phyloP scores from a whole-genome alignment of 2,113 vertebrate genomes.

The Gulo gulo region DNA sequence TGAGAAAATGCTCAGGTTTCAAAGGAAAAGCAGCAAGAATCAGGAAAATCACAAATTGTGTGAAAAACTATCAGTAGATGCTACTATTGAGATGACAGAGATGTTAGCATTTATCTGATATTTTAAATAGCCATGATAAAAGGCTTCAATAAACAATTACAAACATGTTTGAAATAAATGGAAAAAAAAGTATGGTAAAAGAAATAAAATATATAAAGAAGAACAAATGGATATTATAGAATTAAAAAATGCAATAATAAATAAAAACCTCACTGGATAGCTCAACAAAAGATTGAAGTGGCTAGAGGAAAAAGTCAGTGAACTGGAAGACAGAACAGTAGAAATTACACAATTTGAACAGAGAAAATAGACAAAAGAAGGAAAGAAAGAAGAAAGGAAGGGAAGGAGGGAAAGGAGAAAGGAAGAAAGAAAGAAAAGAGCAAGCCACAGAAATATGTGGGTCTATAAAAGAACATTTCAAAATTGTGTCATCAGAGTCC shows the following conservation, averaged over 20 bases:
- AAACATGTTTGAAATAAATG: background rate
- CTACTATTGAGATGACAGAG: background rate
- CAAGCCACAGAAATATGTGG: background rate
- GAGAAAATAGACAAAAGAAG: background rate
- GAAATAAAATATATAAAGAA: background rate
- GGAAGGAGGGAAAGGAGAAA: background rate
- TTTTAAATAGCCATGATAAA: background rate
- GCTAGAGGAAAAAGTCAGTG: background rate
- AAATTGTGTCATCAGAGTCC: background rate
- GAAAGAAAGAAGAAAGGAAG: background rate
- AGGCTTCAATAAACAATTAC: background rate
- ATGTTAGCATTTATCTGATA: background rate
- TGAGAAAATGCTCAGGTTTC: background rate
- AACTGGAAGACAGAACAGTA: background rate
- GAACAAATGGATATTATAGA: background rate
- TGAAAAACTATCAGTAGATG: background rate
- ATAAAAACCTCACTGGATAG: background rate
- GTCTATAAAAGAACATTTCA: background rate
- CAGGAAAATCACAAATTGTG: background rate
- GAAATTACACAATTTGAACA: background rate
- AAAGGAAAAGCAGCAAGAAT: background rate
- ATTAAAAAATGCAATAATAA: background rate
- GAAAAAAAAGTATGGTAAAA: background rate
- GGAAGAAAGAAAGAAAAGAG: background rate
- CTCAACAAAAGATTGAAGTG: background rate